Evolutionary conservation across 1,140 invertebrate species (phyloP).

Genomic region (Steinernema feltiae): DNA sequence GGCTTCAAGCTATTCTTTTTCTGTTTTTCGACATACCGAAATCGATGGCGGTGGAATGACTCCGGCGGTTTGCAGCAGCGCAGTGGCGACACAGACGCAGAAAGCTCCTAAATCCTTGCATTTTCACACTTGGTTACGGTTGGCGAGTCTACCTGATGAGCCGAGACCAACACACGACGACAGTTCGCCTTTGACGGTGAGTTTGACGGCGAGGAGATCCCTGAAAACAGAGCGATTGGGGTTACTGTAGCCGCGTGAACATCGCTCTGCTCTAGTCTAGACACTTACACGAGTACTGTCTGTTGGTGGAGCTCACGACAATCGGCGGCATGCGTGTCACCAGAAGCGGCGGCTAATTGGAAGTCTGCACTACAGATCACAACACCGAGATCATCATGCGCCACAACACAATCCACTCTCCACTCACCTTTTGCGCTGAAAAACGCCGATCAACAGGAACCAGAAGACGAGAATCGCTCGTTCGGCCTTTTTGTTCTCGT

Average conservation of each 20-base stretch:
- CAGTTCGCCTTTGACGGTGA: constrained; percentile 56
- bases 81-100: constrained; percentile 56
- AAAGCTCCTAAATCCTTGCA: constrained; percentile 47
- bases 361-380: neutral
- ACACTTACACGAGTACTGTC: neutral
- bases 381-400: neutral
- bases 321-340: neutral
- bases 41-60: constrained; percentile 54
- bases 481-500: neutral
- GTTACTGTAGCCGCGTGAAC: no score
- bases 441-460: constrained; percentile 59
- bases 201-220: constrained; percentile 56
- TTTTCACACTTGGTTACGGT: neutral
- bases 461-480: constrained; percentile 62
- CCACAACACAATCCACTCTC: neutral
- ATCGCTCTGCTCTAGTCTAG: no score
- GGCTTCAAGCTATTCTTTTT: no score
- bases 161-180: constrained; percentile 55
- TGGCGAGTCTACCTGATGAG: constrained; percentile 47
- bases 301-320: neutral
- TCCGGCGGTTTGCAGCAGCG: constrained; percentile 55
- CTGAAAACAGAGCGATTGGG: no score
- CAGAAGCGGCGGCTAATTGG: neutral
- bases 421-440: constrained; percentile 56
- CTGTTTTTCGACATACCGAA: constrained; percentile 43